Evolutionary conservation across 2,113 vertebrate genomes (phyloP), one percentile per base, ranked within the genome.

Genomic region (Cinclus mexicanus): DNA sequence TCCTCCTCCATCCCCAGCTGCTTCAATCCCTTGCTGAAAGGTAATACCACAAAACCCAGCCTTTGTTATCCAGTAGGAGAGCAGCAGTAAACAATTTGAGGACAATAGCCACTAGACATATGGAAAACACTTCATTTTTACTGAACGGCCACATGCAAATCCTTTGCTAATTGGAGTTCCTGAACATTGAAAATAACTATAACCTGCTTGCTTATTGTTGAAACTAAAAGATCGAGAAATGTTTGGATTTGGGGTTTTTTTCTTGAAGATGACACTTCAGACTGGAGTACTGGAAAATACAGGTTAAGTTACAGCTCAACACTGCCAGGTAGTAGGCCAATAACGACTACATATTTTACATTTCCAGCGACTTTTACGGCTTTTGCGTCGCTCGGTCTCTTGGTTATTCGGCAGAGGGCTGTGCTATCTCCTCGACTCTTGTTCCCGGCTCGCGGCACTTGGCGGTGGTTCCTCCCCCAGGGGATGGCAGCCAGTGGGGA

Each of bases 1-100:
- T 92, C 39, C 68, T 93, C 37, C 83, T 59, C 57, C 19, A 20
- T 68, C 16, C 18, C 29, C 80, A 94, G 65, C 49, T 49, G 44
- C 49, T 71, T 82, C 24, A 56, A 14, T 78, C 69, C 60, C 39
- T 72, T 16, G 49, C 72, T 81, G 81, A 89, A 92, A 94, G 47
- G 80, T 75, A 81, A 84, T 29, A 78, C 72, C 35, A 25, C 74
- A 42, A 79, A 96, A 81, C 74, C 87, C 61, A 64, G 69, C 80
- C 65, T 95, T 94, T 94, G 74, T 91, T 89, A 89, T 69, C n/a
- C 84, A 61, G 77, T 12, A 22, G 89, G 81, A 94, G 65, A 91
- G 77, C 52, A 75, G 69, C 77, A 92, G 80, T 82, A 92, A 95
- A 94, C 77, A 78, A 64, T 26, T 24, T 0, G 14, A 91, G 83